Percentiles rank a stretch among this genome's conserved stretches.
Conservation (phyloP, 2,797 vertebrate genomes). For the Callimico goeldii region DNA sequence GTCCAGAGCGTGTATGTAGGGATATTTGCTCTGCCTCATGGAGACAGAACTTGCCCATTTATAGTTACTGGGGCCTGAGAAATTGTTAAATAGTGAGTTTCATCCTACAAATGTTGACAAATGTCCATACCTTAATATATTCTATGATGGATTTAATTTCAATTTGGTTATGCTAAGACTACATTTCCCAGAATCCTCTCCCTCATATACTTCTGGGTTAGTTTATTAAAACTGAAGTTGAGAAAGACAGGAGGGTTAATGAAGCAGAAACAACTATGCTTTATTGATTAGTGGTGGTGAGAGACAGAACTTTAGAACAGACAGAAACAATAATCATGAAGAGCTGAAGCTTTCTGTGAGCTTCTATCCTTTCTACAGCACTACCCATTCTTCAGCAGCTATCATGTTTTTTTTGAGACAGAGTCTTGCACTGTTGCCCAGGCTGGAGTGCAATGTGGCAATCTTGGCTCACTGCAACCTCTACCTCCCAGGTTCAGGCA, state of each 20-base stretch:
- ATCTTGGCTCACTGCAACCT: neutral
- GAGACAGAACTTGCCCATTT: neutral
- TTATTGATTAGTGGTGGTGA: neutral
- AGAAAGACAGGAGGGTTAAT: neutral
- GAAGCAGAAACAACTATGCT: neutral
- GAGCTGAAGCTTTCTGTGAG: neutral
- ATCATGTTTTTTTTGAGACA: neutral
- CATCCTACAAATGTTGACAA: neutral
- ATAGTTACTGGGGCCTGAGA: fast-evolving
- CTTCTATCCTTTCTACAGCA: neutral
- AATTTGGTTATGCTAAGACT: neutral
- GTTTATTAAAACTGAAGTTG: neutral
- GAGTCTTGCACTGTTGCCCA: neutral
- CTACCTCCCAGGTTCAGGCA: neutral
- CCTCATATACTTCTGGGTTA: neutral
- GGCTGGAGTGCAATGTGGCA: neutral
- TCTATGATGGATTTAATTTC: neutral
- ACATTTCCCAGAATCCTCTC: neutral
- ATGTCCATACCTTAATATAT: neutral
- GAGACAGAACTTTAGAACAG: neutral
- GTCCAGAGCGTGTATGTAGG: neutral
- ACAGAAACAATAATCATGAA: neutral
- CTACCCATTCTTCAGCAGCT: neutral
- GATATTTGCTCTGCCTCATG: neutral
- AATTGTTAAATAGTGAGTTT: neutral